Base-by-base conservation (phyloP, 2,888 invertebrate genomes). In the Drosophila greeni region DNA sequence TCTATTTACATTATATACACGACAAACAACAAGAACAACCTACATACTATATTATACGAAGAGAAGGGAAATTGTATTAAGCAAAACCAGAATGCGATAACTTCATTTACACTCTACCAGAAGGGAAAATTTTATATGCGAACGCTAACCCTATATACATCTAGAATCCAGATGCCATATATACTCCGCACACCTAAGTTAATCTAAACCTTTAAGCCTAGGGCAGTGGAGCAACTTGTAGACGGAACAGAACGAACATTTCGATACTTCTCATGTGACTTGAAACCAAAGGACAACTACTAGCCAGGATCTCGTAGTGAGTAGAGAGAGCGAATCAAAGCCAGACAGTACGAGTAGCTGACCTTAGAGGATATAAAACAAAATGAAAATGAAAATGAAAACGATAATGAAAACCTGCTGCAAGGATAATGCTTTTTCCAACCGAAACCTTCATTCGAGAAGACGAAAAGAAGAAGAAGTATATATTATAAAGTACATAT, bases 191-290 rank as follows among this genome's bases (percentile, higher is more conserved):
- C 69, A 76, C 67, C 56, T 68, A 73, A 66, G 49, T 40, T 61
- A 74, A 69, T 59, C 43, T 61, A 53, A 68, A 20, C 36, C 43
- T 43, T 43, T 68, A 68, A 68, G 68, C 59, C 58, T 66, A 67
- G 68, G 48, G 52, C 29, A 1, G 29, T 9, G 18, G 14, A 23
- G 14, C 24, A 14, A 69, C 59, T 61, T 39, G 45, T 68, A 43
- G 45, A 24, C 24, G 12, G 24, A 45, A 45, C 11, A 45, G 29
- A 45, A 29, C 18, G 29, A 31, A 47, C 51, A 68, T 53, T 70
- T 70, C 70, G 70, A 84, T 31, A 47, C 79, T 84, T 83, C 80
- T 84, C 84, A 84, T 84, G 79, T 79, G 79, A 84, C 84, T 68
- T 70, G 70, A 49, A 54, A 58, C 31, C 42, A 57, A 70, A 66